Conservation (phyloP, 1,140 invertebrate species). For the Neotoxoptera formosana region DNA sequence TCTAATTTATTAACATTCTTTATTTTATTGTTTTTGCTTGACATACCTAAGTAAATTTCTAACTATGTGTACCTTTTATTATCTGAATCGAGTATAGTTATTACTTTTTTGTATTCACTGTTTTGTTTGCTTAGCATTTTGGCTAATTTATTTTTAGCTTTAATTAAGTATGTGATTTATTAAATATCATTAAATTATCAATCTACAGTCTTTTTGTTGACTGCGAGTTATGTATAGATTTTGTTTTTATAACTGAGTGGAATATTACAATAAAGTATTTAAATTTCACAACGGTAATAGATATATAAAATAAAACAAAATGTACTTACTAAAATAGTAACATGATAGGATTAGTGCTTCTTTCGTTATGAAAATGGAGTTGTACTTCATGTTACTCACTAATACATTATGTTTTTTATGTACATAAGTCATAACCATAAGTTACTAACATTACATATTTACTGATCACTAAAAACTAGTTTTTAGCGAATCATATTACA, state of each 20-base stretch:
- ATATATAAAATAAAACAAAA: not conserved
- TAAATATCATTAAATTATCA: not conserved
- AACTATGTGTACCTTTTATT: not conserved
- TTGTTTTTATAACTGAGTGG: not conserved
- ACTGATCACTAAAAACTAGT: not conserved
- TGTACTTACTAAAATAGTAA: not conserved
- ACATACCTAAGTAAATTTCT: not conserved
- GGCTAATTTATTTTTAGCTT: slow-evolving; percentile 21
- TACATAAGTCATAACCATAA: no score
- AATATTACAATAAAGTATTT: not conserved
- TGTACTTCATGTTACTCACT: not conserved
- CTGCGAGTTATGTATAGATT: not conserved
- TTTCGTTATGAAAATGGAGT: not conserved
- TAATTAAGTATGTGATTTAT: slow-evolving; percentile 17
- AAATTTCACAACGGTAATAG: not conserved
- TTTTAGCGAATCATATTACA: not conserved
- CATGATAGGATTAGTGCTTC: not conserved
- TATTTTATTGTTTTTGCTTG: not conserved
- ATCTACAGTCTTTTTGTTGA: not conserved
- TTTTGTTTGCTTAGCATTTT: slow-evolving; percentile 31
- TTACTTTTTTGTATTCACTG: slow-evolving; percentile 30
- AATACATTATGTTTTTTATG: not conserved
- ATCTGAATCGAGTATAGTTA: slow-evolving; percentile 17
- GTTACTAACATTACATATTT: not conserved
- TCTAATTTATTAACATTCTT: not conserved